Percentiles rank a stretch among this genome's conserved stretches.
Evolutionary conservation across 2,888 invertebrate species (phyloP).

Genomic region (Brachyptera putata): DNA sequence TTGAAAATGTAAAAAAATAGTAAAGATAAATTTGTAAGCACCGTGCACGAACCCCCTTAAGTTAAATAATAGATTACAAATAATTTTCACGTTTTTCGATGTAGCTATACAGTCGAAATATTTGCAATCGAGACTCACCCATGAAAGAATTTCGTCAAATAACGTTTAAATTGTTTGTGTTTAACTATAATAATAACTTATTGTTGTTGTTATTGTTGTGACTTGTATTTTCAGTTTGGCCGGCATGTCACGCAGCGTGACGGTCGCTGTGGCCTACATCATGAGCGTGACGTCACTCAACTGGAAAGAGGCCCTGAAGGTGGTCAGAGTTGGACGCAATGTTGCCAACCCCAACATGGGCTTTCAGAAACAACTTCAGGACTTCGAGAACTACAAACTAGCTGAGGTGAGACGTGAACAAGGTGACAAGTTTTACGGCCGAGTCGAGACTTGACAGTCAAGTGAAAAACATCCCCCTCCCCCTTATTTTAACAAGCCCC

Average conservation of each 20-base stretch:
- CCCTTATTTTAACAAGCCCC: too few relatives aligned
- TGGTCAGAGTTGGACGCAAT: slow-evolving; percentile 84
- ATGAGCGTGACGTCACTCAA: slow-evolving; percentile 88
- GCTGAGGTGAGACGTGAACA: slow-evolving; percentile 57
- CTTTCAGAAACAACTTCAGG: slow-evolving; percentile 90
- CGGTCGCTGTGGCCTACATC: slow-evolving; percentile 92
- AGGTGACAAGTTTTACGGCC: too few relatives aligned
- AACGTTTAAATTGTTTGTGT: not conserved
- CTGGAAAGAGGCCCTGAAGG: slow-evolving; percentile 91
- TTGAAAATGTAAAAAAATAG: too few relatives aligned
- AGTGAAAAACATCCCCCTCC: too few relatives aligned
- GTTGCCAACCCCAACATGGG: slow-evolving; percentile 96
- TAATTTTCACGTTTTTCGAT: too few relatives aligned
- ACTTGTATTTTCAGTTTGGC: slow-evolving; percentile 81
- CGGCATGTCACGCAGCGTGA: slow-evolving; percentile 95
- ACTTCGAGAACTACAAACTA: slow-evolving; percentile 77
- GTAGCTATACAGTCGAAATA: too few relatives aligned
- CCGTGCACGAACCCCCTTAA: too few relatives aligned
- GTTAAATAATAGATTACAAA: too few relatives aligned
- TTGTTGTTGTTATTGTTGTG: not conserved
- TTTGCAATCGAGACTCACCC: too few relatives aligned
- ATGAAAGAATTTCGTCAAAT: too few relatives aligned
- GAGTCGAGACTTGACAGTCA: too few relatives aligned
- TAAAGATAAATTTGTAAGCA: too few relatives aligned
- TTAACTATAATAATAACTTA: not conserved